Percentiles rank a stretch among this genome's conserved stretches.
These are phyloP conservation scores for Ornithoptera alexandrae DNA, from an alignment of 2,888 invertebrate species.

Conservation along the genomic window DNA sequence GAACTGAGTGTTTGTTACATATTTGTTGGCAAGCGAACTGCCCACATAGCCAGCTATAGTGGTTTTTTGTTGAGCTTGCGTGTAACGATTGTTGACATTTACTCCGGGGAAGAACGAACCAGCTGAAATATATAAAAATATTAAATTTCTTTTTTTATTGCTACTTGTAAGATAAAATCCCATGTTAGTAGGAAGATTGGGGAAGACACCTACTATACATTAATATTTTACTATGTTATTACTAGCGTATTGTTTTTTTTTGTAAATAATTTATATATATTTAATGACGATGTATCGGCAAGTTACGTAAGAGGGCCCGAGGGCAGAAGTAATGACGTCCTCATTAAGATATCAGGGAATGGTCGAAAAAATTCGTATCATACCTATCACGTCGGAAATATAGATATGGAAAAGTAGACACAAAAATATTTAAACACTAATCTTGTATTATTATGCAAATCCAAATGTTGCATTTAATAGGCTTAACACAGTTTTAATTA, in stretches of 20 bases:
- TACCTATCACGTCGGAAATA: too few species aligned
- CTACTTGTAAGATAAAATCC: not conserved
- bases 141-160: not conserved
- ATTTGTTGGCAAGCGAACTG: constrained; percentile 58
- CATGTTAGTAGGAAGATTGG: too few species aligned
- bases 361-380: too few species aligned
- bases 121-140: constrained; percentile 46
- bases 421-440: too few species aligned
- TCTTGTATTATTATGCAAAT: too few species aligned
- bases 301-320: not conserved
- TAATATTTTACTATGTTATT: not conserved
- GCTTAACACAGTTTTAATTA: not conserved
- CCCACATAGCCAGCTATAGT: constrained; percentile 56
- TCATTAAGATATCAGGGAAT: not conserved
- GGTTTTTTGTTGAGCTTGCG: constrained; percentile 58
- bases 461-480: too few species aligned
- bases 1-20: constrained; percentile 66
- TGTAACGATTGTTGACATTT: constrained; percentile 59
- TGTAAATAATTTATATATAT: not conserved
- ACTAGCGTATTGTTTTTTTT: not conserved
- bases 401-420: too few species aligned
- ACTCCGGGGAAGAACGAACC: constrained; percentile 73
- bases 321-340: not conserved
- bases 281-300: not conserved
- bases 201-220: too few species aligned